Evolutionary conservation across 2,797 vertebrate genomes (phyloP), one percentile per base, ranked within the genome.

Genomic region (Diplodus puntazzo): DNA sequence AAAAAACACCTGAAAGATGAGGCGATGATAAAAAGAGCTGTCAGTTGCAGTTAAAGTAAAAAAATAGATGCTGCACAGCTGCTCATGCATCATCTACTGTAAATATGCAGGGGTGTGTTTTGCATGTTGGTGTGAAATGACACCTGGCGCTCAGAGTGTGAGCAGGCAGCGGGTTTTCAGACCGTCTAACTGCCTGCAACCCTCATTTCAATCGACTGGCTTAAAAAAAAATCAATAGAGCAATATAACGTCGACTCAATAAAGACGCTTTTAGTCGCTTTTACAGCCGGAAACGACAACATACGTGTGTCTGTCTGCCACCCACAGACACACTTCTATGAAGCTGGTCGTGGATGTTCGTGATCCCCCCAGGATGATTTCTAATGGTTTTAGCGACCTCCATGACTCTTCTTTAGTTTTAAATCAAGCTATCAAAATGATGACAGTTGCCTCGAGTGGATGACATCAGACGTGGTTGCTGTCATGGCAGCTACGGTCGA

Each of bases 221-320:
- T 27, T 7, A 25, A 18, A 25, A 17, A 18, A 57, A 57, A 80
- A 85, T 84, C 85, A 81, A 87, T 88, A 79, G 1, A 6, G 54
- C 69, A 64, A 75, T 72, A 69, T 20, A 50, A 52, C 5, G 16
- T 34, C 18, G 3, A 64, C 57, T 81, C 79, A 43, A 66, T 70
- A 57, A 62, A 49, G 39, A 14, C 11, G 85, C 80, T 83, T 87
- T 85, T 55, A 84, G 85, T 64, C 43, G 25, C 43, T 20, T 83
- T 83, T 86, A 70, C 14, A 4, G 27, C 82, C 58, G 80, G 84
- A 89, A 84, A 68, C 27, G 2, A 53, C 20, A 17, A 52, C 72
- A 34, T 64, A 7, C 14, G 39, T 46, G 13, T 6, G 39, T 76
- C 69, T 74, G 6, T 80, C 80, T 48, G 79, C 62, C 39, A 18